Evolutionary conservation across 1,140 invertebrate genomes (phyloP), one percentile per base, ranked within the genome.

Genomic region (Ceratina japonica): DNA sequence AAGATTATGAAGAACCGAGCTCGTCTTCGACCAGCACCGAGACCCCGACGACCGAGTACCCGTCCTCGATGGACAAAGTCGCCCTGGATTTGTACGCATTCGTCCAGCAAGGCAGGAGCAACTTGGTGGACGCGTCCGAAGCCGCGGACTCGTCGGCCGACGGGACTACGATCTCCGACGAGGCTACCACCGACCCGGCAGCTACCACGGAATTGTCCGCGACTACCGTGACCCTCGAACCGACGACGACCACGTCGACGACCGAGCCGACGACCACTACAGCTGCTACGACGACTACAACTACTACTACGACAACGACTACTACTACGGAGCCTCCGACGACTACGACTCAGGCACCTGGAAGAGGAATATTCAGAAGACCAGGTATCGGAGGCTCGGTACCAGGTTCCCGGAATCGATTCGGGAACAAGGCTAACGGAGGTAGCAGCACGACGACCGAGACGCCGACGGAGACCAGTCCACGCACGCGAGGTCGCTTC

Each of bases 41-140:
- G 20, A 94, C 93, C 59, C 93, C 94, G 3, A 94, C 94, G 1
- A 95, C 94, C 83, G 87, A 90, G 74, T 89, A 90, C 76, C 87
- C 90, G 0, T 94, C 94, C 3, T 93, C 94, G 0, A 96, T 96
- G 95, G 95, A 97, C 84, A 97, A 97, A 91, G 96, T 96, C 0
- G 96, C 96, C 16, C 91, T 97, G 18, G 96, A 97, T 86, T 90
- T 97, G 20, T 97, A 97, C 82, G 96, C 96, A 0, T 95, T 96
- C 82, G 91, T 96, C 16, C 92, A 93, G 58, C 94, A 94, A 85
- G 95, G 95, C n/a, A 95, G 95, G 59, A 96, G 94, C 82, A 96
- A 96, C 85, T 90, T 96, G 31, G 94, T 95, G 54, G 92, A 92
- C 20, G 78, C 69, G 8, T 20, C 86, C 44, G 89, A 92, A 54